Evolutionary conservation across 2,888 invertebrate genomes (phyloP).

Genomic region (Drosophila hawaiiensis): DNA sequence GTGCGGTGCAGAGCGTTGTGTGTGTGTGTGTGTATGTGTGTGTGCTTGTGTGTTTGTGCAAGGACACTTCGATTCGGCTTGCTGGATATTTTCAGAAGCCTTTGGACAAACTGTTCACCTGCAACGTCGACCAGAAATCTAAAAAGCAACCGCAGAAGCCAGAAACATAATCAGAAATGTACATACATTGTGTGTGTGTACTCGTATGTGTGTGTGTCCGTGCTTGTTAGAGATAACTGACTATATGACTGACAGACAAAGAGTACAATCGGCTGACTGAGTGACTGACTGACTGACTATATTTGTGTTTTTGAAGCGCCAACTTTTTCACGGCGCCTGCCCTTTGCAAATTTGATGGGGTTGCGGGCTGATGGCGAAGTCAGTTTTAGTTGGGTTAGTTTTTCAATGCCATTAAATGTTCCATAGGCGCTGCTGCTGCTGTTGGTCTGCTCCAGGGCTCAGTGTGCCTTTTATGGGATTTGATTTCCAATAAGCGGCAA

Average conservation of each 20-base stretch:
- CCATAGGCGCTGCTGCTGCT: slow-evolving; percentile 26
- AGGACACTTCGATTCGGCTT: slow-evolving; percentile 2
- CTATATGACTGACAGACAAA: slow-evolving; percentile 2
- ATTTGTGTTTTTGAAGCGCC: slow-evolving; percentile 11
- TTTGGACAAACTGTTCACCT: slow-evolving; percentile 10
- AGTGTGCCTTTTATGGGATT: slow-evolving; percentile 79
- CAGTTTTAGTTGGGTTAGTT: slow-evolving; percentile 52
- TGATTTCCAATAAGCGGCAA: slow-evolving; percentile 82
- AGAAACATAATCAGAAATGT: slow-evolving; percentile 28
- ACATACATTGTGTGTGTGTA: slow-evolving; percentile 1
- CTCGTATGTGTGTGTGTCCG: background rate
- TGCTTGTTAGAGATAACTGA: slow-evolving; percentile 41
- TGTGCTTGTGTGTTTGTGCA: background rate
- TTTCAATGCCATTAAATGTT: slow-evolving; percentile 61
- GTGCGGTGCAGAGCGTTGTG: background rate
- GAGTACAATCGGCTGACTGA: background rate
- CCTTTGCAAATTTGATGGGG: slow-evolving; percentile 1
- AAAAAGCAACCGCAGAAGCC: slow-evolving; percentile 30
- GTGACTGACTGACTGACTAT: background rate
- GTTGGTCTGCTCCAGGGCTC: slow-evolving; percentile 61
- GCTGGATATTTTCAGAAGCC: slow-evolving; percentile 4
- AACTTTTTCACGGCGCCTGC: slow-evolving; percentile 7
- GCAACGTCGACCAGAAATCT: slow-evolving; percentile 20
- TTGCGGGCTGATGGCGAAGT: background rate
- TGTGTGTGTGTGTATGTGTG: background rate